A percentile compares a stretch with the other conserved stretches of the same genome.
Evolutionary conservation across 2,797 vertebrate species (phyloP).

Genomic region (Notolabrus celidotus): DNA sequence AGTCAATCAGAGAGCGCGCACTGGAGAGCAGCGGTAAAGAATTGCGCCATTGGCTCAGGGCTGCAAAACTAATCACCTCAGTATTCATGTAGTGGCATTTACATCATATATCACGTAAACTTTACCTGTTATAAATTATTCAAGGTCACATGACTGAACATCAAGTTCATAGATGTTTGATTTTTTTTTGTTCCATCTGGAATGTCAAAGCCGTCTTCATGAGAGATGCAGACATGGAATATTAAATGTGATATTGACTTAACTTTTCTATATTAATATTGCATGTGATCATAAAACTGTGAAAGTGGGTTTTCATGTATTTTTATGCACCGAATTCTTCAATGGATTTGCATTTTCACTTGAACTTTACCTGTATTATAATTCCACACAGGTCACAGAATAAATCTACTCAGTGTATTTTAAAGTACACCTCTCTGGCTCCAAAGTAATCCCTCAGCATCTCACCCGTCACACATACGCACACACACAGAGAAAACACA

Average conservation of each 20-base stretch:
- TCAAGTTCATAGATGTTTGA: background rate
- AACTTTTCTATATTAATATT: conserved; percentile 11
- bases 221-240: conserved; percentile 8
- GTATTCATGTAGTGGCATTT: no score
- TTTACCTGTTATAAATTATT: conserved; percentile 9
- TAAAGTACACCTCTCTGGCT: conserved; percentile 37
- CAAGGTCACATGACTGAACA: conserved; percentile 16
- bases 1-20: no score
- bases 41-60: no score
- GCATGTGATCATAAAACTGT: conserved; percentile 13
- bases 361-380: conserved; percentile 23
- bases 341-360: conserved; percentile 34
- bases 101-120: background rate
- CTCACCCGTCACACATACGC: conserved; percentile 23
- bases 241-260: conserved; percentile 21
- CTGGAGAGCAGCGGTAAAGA: no score
- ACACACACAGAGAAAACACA: conserved; percentile 26
- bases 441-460: conserved; percentile 43
- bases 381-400: conserved; percentile 26
- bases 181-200: conserved; percentile 15
- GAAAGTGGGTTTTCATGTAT: background rate
- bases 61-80: no score
- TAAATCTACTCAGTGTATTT: conserved; percentile 55
- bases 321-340: conserved; percentile 13
- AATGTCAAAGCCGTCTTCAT: conserved; percentile 1